Percentiles rank a stretch among this genome's conserved stretches.
phyloP scores from a whole-genome alignment of 2,888 invertebrate genomes.

The Mystacides longicornis region DNA sequence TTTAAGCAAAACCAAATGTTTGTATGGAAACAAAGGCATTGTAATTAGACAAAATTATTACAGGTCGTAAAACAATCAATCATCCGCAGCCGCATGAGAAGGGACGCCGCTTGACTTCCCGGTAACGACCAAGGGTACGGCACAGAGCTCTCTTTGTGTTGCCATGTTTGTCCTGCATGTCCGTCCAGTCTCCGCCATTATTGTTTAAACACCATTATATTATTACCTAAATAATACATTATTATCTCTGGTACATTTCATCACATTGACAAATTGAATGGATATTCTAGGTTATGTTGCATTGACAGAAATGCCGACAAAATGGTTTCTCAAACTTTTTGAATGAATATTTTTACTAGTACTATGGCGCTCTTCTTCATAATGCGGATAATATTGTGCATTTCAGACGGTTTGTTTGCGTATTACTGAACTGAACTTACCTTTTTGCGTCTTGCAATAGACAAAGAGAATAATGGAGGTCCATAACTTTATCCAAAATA shows the following conservation, averaged over 20 bases:
- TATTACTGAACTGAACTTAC: too few relatives aligned
- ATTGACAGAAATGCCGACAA: not conserved
- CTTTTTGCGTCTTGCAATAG: too few relatives aligned
- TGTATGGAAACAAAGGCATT: not conserved
- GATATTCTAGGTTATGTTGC: not conserved
- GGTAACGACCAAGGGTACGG: not conserved
- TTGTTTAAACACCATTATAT: not conserved
- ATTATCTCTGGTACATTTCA: not conserved
- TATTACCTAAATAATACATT: not conserved
- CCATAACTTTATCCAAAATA: too few relatives aligned
- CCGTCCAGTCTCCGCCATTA: too few relatives aligned
- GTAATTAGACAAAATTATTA: slow-evolving; percentile 1
- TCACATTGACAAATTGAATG: slow-evolving; percentile 1
- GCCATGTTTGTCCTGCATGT: not conserved
- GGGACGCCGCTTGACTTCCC: not conserved
- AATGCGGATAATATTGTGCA: too few relatives aligned
- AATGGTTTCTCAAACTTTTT: too few relatives aligned
- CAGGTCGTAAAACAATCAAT: not conserved
- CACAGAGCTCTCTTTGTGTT: not conserved
- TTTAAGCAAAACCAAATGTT: slow-evolving; percentile 2
- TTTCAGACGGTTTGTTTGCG: too few relatives aligned
- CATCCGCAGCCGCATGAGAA: not conserved
- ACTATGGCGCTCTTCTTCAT: too few relatives aligned
- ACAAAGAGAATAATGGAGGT: too few relatives aligned
- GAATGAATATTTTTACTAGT: too few relatives aligned